Conservation (phyloP, 2,113 vertebrate species). For the Spea bombifrons region DNA sequence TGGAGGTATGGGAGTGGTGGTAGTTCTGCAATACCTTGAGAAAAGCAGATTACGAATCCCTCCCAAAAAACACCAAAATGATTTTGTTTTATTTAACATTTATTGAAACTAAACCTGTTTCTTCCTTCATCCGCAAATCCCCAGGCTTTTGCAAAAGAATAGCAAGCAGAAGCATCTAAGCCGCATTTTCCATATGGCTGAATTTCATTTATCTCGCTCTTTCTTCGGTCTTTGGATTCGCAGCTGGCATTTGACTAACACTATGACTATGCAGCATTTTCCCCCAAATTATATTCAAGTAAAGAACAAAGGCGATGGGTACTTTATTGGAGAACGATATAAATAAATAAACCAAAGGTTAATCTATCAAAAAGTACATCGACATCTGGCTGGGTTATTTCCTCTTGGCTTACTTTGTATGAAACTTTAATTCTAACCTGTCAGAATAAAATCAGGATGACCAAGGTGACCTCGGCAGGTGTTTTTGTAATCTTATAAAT, state of each 20-base stretch:
- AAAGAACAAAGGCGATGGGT: slow-evolving; percentile 9
- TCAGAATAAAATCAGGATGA: background rate
- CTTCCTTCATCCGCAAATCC: too few species aligned
- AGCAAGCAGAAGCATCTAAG: background rate
- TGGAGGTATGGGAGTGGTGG: too few species aligned
- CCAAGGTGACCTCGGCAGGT: background rate
- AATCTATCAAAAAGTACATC: background rate
- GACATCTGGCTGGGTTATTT: slow-evolving; percentile 9
- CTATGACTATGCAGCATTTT: background rate
- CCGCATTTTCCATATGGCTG: background rate
- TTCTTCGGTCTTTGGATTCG: background rate
- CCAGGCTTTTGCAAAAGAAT: too few species aligned
- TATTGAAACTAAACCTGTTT: too few species aligned
- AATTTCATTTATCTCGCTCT: background rate
- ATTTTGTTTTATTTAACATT: too few species aligned
- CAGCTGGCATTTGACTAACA: background rate
- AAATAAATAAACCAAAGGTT: background rate
- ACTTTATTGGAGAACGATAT: background rate
- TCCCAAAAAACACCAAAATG: too few species aligned
- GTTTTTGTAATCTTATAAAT: background rate
- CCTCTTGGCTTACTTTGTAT: background rate
- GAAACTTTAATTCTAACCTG: background rate
- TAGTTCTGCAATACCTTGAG: too few species aligned
- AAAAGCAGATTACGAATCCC: too few species aligned
- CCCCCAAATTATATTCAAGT: background rate